Evolutionary conservation across 1,140 invertebrate species (phyloP), one percentile per base, ranked within the genome.

Genomic region (Drosophila erecta): DNA sequence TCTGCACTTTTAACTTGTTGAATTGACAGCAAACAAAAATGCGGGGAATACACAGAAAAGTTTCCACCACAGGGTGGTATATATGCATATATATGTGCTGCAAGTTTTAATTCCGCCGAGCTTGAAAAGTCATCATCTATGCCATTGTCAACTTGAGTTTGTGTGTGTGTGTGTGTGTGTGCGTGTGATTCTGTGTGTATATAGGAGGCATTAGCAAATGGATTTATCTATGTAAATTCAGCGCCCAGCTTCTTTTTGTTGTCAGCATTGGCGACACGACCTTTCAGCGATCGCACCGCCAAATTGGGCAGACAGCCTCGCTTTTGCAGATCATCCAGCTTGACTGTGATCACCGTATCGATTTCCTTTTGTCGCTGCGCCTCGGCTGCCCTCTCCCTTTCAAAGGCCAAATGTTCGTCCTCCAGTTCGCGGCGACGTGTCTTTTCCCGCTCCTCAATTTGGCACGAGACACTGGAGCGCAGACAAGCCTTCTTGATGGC

Each of bases 391-490:
- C 61, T 35, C 0, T 40, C 33, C 10, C 51, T 33, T 0, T 80
- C 84, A 30, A 61, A 54, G 8, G 47, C 53, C 20, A 89, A 15
- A 6, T 59, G 79, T 17, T 80, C 79, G 2, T 40, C 43, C 2
- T 84, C 84, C 14, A 77, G 10, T 3, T 77, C 61, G 0, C 84
- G 72, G 3, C 84, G 84, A 1, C 84, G 76, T 0, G 66, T 22
- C 12, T 65, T 66, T 11, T 89, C 84, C 0, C 71, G 79, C 49
- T 79, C 72, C 40, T 89, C 85, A 37, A 89, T 89, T 41, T 89
- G 84, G 2, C 67, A 66, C 4, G 84, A 57, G 11, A 89, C 76
- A 12, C 66, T 59, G 0, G 60, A 33, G 35, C 67, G 67, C 0
- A 89, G 69, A 15, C 60, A 77, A 1, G 55, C 6, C 17, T 89